Evolutionary conservation across 2,113 vertebrate species (phyloP), one percentile per base, ranked within the genome.

Genomic region (Zosterops hypoxanthus): DNA sequence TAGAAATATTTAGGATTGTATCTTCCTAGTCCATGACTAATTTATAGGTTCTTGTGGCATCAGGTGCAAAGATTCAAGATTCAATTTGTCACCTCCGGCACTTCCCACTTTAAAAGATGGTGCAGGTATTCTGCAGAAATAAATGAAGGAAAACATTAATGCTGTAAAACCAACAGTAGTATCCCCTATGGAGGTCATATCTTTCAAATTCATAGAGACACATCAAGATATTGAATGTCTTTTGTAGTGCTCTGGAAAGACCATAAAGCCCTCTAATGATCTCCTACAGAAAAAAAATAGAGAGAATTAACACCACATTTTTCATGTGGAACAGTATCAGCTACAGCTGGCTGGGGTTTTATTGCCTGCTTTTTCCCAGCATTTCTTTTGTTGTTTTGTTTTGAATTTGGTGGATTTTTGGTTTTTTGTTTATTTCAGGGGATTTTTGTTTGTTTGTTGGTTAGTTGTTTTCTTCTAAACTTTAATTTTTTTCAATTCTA

Each of bases 11-110:
- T 92, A 90, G 83, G 80, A 84, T 89, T 96, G 70, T 86, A 92
- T 95, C 96, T 97, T 97, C 84, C 92, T 90, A 86, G 79, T 56
- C 94, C 87, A 95, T 98, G 92, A 98, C 84, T 98, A 98, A 98
- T 98, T 98, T 97, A 98, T 96, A 96, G 90, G 82, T 61, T 92
- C 81, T 76, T 47, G 55, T 89, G 94, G 97, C 15, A 6, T 97
- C 97, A 98, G 97, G 96, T 97, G 97, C 96, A 97, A 95, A 82
- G 91, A 96, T 55, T 95, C 96, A 86, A 86, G 75, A 79, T 92
- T 92, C 96, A 96, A 97, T 98, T 97, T 97, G 86, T 97, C 93
- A 97, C 90, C 89, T 46, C 65, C 92, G 96, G 96, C 95, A 97
- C 95, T 96, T 94, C 85, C 47, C 80, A 57, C 41, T 96, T 92